These are phyloP conservation scores for Cepaea nemoralis DNA, from an alignment of 1,140 invertebrate species.

Conservation along the genomic window DNA sequence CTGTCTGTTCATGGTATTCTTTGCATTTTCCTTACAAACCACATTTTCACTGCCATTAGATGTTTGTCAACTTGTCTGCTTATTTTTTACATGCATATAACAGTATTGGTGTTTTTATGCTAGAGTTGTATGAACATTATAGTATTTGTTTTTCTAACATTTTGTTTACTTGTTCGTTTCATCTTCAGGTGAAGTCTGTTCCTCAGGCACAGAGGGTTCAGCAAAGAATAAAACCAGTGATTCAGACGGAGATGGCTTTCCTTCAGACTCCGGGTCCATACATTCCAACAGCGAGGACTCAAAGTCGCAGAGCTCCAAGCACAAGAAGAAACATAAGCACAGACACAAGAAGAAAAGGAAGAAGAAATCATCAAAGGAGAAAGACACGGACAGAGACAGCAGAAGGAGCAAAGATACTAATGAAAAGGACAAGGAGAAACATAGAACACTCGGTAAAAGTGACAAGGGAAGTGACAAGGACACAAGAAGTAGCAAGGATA, in stretches of 20 bases:
- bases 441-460: not conserved
- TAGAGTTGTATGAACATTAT: not conserved
- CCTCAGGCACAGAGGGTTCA: slow-evolving; percentile 49
- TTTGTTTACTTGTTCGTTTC: not conserved
- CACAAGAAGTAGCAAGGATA: slow-evolving; percentile 30
- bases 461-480: slow-evolving; percentile 1
- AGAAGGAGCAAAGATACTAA: slow-evolving; percentile 25
- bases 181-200: slow-evolving; percentile 43
- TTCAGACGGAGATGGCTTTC: slow-evolving; percentile 52
- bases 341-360: slow-evolving; percentile 63
- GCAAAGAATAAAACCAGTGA: slow-evolving; percentile 55
- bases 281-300: slow-evolving; percentile 50
- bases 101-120: not conserved
- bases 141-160: not conserved
- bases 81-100: too few species aligned
- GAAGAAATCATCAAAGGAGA: slow-evolving; percentile 51
- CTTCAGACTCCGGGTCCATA: slow-evolving; percentile 45
- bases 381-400: slow-evolving; percentile 32
- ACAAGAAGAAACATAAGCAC: slow-evolving; percentile 63
- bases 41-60: too few species aligned
- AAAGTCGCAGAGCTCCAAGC: slow-evolving; percentile 41
- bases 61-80: too few species aligned
- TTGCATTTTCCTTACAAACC: too few species aligned
- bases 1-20: too few species aligned
- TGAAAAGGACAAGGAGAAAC: slow-evolving; percentile 36